Evolutionary conservation across 2,113 vertebrate species (phyloP), one percentile per base, ranked within the genome.

Genomic region (Alligator sinensis): DNA sequence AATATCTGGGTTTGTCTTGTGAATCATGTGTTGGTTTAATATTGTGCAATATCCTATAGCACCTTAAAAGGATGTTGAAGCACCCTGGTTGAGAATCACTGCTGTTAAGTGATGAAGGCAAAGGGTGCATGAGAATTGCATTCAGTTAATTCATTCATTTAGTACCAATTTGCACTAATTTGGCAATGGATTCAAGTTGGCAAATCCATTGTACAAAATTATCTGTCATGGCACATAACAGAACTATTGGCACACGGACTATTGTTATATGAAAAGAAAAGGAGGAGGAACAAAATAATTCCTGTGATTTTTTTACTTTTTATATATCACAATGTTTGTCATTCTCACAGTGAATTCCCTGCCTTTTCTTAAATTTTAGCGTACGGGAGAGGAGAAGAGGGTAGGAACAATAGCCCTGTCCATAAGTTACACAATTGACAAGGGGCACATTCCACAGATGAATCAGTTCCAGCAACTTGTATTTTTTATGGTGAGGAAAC

Each of bases 271-370:
- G n/a, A 62, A 87, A 17, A 78, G 6, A 55, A 24, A 92, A 84
- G 2, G 19, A 4, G 68, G 0, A 25, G 47, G 10, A 80, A 92
- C 28, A 86, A 78, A 54, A 61, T 55, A 28, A 57, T 4, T 4
- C 2, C 30, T 18, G 54, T 89, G 57, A 74, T 38, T 93, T 84
- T 62, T 79, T 68, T 30, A 60, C 61, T 93, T 92, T 87, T 57
- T 77, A n/a, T 1, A 63, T 14, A 68, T 24, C 27, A 30, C 0
- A 0, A 3, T 1, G 72, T 63, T 30, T 17, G 1, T 5, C 61
- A 4, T 61, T 76, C 59, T 77, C 22, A 15, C 3, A 79, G 1
- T 7, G 38, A 70, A 16, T 19, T 88, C 27, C 22, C 10, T 27
- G 18, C 4, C 55, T 80, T 80, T 80, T 78, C 64, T n/a, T 10